phyloP scores from a whole-genome alignment of 2,113 vertebrate species.

The Apus apus region DNA sequence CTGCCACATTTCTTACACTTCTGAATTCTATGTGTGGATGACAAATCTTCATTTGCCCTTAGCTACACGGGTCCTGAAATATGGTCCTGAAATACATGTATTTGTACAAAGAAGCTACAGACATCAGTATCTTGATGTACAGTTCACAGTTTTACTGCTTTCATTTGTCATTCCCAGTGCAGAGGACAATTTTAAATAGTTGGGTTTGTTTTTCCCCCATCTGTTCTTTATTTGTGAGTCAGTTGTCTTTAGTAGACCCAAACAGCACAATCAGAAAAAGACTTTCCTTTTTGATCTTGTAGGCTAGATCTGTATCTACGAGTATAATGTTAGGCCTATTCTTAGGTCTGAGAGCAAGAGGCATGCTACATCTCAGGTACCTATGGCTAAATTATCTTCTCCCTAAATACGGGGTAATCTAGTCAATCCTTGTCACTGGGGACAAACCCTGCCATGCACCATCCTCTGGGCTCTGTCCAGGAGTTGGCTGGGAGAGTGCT shows the following conservation, averaged over 20 bases:
- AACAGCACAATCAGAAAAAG: constrained; percentile 45
- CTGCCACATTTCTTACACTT: background rate
- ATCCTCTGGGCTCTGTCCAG: background rate
- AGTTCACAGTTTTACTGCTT: constrained; percentile 56
- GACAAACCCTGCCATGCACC: background rate
- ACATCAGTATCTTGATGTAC: constrained; percentile 23
- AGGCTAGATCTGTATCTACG: background rate
- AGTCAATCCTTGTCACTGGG: background rate
- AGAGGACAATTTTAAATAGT: constrained; percentile 57
- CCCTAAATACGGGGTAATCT: background rate
- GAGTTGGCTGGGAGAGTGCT: background rate
- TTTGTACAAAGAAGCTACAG: constrained; percentile 61
- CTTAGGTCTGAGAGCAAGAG: background rate
- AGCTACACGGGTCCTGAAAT: constrained; percentile 12
- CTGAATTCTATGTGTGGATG: constrained; percentile 1
- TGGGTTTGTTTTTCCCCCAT: background rate
- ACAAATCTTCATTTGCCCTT: constrained; percentile 24
- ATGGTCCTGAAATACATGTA: background rate
- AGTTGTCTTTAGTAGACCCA: background rate
- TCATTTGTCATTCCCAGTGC: constrained; percentile 35
- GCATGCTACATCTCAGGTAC: background rate
- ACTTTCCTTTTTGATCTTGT: constrained; percentile 15
- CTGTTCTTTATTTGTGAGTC: constrained; percentile 53
- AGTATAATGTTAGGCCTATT: background rate
- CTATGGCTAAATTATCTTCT: background rate